Conservation (phyloP, 2,797 vertebrate species). For the Orientallactaga sibirica region DNA sequence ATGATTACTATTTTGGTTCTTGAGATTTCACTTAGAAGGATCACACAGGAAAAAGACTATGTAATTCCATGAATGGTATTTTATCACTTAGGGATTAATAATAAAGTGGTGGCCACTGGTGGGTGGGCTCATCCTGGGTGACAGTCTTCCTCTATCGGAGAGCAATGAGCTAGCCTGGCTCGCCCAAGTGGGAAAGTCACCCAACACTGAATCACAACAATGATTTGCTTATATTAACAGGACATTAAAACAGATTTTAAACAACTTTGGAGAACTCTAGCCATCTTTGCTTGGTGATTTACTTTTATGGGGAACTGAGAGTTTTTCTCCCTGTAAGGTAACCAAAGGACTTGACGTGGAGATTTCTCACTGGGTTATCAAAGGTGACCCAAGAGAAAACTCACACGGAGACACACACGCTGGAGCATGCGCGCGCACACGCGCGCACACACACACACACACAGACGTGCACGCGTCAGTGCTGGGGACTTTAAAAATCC, state of each 20-base stretch:
- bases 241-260: constrained; percentile 85
- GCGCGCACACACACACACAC: not conserved
- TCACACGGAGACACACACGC: not conserved
- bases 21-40: constrained; percentile 83
- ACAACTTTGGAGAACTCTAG: constrained; percentile 83
- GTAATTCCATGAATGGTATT: constrained; percentile 81
- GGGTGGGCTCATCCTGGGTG: constrained; percentile 72
- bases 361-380: constrained; percentile 45
- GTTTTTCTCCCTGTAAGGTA: constrained; percentile 76
- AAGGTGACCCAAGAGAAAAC: constrained; percentile 71
- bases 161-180: constrained; percentile 82
- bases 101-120: constrained; percentile 53
- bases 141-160: constrained; percentile 73
- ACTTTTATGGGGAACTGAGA: constrained; percentile 75
- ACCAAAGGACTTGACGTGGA: constrained; percentile 43
- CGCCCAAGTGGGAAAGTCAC: constrained; percentile 79
- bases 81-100: constrained; percentile 75
- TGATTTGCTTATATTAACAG: constrained; percentile 87
- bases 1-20: constrained; percentile 80
- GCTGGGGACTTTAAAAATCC: constrained; percentile 84
- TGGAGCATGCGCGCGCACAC: not conserved
- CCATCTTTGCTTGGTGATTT: constrained; percentile 83
- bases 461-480: not conserved
- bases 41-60: constrained; percentile 81
- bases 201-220: constrained; percentile 82